Evolutionary conservation across 2,113 vertebrate genomes (phyloP).

Genomic region (Neodon shergylaensis): DNA sequence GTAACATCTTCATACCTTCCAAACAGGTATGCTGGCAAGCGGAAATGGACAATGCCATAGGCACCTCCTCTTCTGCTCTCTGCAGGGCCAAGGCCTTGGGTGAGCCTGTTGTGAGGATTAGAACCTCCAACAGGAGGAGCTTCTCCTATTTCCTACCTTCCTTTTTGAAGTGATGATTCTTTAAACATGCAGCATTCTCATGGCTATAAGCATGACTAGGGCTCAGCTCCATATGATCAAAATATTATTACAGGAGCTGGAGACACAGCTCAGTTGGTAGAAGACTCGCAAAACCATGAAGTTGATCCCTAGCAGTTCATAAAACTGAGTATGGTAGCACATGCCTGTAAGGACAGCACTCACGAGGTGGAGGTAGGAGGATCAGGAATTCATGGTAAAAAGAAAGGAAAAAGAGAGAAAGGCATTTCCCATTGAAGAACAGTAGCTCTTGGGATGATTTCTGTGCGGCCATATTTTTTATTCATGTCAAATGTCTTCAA

Average conservation of each 20-base stretch:
- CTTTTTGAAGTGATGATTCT: conserved; percentile 84
- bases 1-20: conserved; percentile 84
- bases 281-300: background rate
- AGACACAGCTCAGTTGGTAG: background rate
- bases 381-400: background rate
- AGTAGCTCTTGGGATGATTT: conserved; percentile 84
- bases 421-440: conserved; percentile 84
- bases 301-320: background rate
- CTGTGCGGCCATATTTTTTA: conserved; percentile 78
- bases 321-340: background rate
- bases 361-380: background rate
- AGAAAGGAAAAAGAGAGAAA: background rate
- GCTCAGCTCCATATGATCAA: conserved; percentile 84
- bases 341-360: background rate
- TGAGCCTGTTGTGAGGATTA: conserved; percentile 85
- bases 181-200: conserved; percentile 82
- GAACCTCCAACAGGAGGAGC: conserved; percentile 84
- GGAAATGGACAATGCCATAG: conserved; percentile 81
- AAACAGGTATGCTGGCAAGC: conserved; percentile 84
- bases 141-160: conserved; percentile 83
- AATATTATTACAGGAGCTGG: background rate
- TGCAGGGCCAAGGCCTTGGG: conserved; percentile 84
- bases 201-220: conserved; percentile 83
- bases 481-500: background rate
- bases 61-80: conserved; percentile 83